These are phyloP conservation scores for Drosophila prolongata DNA, from an alignment of 2,888 invertebrate genomes.

Conservation along the genomic window DNA sequence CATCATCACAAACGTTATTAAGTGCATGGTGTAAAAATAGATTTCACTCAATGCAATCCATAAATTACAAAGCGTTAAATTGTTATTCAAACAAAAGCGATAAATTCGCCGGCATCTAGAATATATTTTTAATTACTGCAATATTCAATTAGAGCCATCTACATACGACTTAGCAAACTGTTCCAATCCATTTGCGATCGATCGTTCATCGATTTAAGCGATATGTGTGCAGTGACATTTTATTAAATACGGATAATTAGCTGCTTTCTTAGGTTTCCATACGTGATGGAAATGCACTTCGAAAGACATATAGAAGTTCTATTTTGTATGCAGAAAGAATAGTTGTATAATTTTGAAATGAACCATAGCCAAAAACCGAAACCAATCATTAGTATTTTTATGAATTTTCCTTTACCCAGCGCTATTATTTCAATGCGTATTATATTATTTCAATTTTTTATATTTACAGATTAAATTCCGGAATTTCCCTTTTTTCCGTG, in stretches of 20 bases:
- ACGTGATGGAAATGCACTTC: background rate
- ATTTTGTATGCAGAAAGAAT: too few species aligned
- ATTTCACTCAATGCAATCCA: slow-evolving; percentile 11
- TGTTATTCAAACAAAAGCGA: slow-evolving; percentile 29
- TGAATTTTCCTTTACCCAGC: background rate
- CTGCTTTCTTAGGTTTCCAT: slow-evolving; percentile 9
- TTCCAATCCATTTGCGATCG: slow-evolving; percentile 7
- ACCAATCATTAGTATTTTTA: too few species aligned
- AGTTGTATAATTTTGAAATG: too few species aligned
- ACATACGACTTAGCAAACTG: slow-evolving; percentile 18
- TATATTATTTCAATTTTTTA: background rate
- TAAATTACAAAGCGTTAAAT: slow-evolving; percentile 33
- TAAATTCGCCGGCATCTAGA: slow-evolving; percentile 14
- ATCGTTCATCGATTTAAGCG: slow-evolving; percentile 32
- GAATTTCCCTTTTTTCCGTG: slow-evolving; percentile 1
- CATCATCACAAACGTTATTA: slow-evolving; percentile 28
- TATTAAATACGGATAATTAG: slow-evolving; percentile 55
- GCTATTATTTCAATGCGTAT: too few species aligned
- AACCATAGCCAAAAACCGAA: too few species aligned
- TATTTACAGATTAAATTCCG: background rate
- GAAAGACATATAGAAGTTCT: too few species aligned
- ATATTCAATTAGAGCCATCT: slow-evolving; percentile 24
- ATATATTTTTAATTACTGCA: slow-evolving; percentile 26
- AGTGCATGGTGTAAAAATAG: slow-evolving; percentile 26
- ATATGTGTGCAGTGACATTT: slow-evolving; percentile 53